Base-by-base conservation (phyloP, 2,113 vertebrate genomes). In the Cavia aperea region DNA sequence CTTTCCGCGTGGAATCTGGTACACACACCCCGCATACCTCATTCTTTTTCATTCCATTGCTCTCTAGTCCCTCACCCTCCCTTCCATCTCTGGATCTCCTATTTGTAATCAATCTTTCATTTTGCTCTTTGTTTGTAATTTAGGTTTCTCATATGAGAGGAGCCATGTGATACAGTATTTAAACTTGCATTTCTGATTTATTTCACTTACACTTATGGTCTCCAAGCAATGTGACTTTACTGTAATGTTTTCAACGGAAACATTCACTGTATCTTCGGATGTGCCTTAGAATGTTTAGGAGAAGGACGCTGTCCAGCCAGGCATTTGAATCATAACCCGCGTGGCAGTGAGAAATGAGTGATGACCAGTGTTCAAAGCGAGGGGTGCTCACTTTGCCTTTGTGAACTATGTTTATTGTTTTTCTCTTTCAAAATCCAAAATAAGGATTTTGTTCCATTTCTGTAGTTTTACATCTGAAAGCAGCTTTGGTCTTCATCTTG, bases 391-490 rank as follows among this genome's bases (percentile, higher is more conserved):
- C 24, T 63, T 75, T 65, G n/a, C 10, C 7, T 56, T 65, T 73
- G n/a, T 60, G 21, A 91, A 70, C 4, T 43, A 1, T 82, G 82
- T 26, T 77, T 51, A 39, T 51, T 83, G 13, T 63, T 81, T 92
- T 70, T 88, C 10, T 6, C 49, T 51, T 51, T 51, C 49, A 51
- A 51, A 51, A 51, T 51, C 49, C 49, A 51, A 51, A 51, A 51
- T 43, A 68, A 86, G 39, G 79, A 90, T 58, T 82, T n/a, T 49
- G 15, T 7, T 24, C 73, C 18, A 36, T 16, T 83, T 89, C 70
- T 86, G 9, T 54, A 89, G 21, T 23, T 93, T 65, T 91, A 13
- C 62, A 81, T 89, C 70, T 93, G 62, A 78, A 92, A 95, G 18
- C 73, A 86, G 29, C 39, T 79, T 46, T 78, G 7, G 5, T 91